These are phyloP conservation scores for Acrobasis suavella DNA, from an alignment of 2,888 invertebrate genomes.

Conservation along the genomic window DNA sequence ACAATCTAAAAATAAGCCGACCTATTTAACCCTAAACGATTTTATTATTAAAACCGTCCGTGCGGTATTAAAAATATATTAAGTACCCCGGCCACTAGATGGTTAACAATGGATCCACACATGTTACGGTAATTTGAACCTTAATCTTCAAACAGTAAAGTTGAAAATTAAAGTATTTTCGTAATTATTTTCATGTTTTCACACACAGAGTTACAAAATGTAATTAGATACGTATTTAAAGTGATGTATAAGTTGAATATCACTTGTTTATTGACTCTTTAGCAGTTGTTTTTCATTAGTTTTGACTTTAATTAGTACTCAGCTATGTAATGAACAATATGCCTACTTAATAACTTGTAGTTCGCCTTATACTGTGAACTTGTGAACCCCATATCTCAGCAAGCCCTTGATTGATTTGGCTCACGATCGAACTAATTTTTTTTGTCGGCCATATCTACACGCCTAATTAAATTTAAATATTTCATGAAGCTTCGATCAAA, in stretches of 20 bases:
- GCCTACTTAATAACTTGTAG: not conserved
- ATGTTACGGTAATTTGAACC: not conserved
- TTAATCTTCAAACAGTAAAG: not conserved
- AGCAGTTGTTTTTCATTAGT: not conserved
- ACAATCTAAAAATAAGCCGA: constrained; percentile 1
- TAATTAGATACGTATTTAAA: not conserved
- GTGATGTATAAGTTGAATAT: not conserved
- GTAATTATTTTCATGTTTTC: not conserved
- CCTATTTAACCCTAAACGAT: constrained; percentile 1
- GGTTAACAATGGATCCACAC: not conserved
- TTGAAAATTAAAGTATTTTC: not conserved
- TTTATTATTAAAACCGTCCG: not conserved
- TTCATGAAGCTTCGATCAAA: no score
- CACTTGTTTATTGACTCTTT: not conserved
- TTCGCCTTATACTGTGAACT: no score
- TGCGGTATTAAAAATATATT: not conserved
- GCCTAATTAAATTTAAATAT: no score
- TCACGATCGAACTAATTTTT: no score
- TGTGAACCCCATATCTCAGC: no score
- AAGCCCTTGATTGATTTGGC: no score
- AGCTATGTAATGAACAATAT: not conserved
- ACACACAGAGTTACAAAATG: not conserved
- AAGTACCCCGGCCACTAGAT: not conserved
- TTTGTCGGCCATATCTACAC: no score
- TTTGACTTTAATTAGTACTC: not conserved